Percentiles rank a stretch among this genome's conserved stretches.
Conservation (phyloP, 2,797 vertebrate species). For the Buphagus erythrorhynchus region DNA sequence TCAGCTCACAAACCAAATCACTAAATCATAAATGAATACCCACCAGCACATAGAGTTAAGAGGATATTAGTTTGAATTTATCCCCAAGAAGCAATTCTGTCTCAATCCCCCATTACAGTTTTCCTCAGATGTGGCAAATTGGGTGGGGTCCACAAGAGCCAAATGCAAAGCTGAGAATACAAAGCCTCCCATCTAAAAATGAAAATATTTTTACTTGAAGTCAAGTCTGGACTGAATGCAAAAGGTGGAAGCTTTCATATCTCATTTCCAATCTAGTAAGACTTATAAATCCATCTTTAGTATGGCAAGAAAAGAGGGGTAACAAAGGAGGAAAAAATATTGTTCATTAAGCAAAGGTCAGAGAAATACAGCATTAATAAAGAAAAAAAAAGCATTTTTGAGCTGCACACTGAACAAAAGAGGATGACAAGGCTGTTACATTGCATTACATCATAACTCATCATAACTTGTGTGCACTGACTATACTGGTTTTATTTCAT, state of each 20-base stretch:
- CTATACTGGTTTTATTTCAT: not conserved
- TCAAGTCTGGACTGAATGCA: not conserved
- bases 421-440: not conserved
- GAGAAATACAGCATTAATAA: not conserved
- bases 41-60: not conserved
- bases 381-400: not conserved
- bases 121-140: not conserved
- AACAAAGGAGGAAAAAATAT: not conserved
- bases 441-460: not conserved
- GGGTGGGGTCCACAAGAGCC: not conserved
- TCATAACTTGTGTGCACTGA: too few species aligned
- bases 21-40: not conserved
- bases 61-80: not conserved
- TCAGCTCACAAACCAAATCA: not conserved
- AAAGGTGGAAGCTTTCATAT: not conserved
- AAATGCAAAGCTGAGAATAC: not conserved
- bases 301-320: not conserved
- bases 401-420: not conserved
- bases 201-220: constrained; percentile 1
- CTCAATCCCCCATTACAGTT: not conserved
- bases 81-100: not conserved
- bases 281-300: not conserved
- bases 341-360: not conserved
- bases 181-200: not conserved
- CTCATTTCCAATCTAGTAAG: not conserved